Conservation (phyloP, 2,888 invertebrate species). For the Heliconius erato region DNA sequence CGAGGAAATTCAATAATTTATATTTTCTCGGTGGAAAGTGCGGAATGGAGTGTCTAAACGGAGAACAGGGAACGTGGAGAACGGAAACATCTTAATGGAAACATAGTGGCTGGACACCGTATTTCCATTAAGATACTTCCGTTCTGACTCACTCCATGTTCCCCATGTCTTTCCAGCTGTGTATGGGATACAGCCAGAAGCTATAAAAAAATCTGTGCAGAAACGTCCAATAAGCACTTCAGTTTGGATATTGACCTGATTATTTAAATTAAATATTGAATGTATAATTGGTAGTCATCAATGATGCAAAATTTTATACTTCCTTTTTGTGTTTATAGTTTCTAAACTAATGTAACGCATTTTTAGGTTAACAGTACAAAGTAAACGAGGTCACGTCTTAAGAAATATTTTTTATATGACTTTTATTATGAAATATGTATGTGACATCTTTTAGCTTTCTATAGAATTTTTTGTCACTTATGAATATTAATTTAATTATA, state of each 20-base stretch:
- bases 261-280: not conserved
- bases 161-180: too few species aligned
- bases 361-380: conserved; percentile 2
- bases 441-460: conserved; percentile 16
- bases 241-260: not conserved
- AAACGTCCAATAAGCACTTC: not conserved
- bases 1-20: too few species aligned
- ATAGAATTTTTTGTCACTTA: conserved; percentile 3
- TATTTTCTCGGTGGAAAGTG: too few species aligned
- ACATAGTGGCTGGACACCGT: too few species aligned
- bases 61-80: too few species aligned
- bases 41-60: too few species aligned
- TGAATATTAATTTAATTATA: not conserved
- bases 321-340: not conserved
- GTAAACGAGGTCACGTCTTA: not conserved
- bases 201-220: not conserved
- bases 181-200: too few species aligned
- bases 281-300: not conserved
- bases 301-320: not conserved
- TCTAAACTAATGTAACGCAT: conserved; percentile 5
- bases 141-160: too few species aligned
- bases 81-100: too few species aligned
- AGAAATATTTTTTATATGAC: not conserved
- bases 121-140: too few species aligned
- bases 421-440: conserved; percentile 2